Evolutionary conservation across 2,113 vertebrate genomes (phyloP), one percentile per base, ranked within the genome.

Genomic region (Scytalopus superciliaris): DNA sequence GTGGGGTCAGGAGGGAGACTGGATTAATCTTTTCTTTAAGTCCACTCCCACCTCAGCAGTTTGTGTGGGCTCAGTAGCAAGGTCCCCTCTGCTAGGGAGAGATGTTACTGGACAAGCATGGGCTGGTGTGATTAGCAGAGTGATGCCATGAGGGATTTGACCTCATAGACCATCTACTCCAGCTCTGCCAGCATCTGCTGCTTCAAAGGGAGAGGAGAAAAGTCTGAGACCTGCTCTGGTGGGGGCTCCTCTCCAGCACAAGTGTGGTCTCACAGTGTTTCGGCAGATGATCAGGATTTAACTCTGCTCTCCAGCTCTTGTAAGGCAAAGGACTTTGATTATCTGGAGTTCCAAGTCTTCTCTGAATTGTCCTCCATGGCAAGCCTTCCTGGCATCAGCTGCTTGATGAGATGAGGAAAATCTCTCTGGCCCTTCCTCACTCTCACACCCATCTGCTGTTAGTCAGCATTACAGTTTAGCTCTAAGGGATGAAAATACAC

Each of bases 11-110:
- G 39, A 44, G 9, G 10, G n/a, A 73, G 30, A 21, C 18, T 22
- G 39, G 37, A 15, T 10, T 2, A 13, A 23, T 6, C 19, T 60
- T 42, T 17, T 23, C 49, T 68, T 39, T 10, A 42, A 66, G 10
- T 33, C 23, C 21, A 2, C 24, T 33, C 25, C 1, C 0, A 1
- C 14, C 14, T 4, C 7, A 11, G 52, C 33, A 37, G 27, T 18
- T 2, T 16, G 40, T 39, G 33, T 30, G 66, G 33, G 33, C 30
- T 42, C 39, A 11, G 13, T 11, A 40, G 31, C 16, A 14, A 45
- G 47, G 33, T 5, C 53, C 25, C 11, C 47, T 31, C 77, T 68
- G 82, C 31, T 22, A 8, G 47, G 23, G 40, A 27, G 10, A 63
- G 22, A 11, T 10, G 18, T 5, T 52, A 37, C 35, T 55, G 50